These are phyloP conservation scores for Drosophila saltans DNA, from an alignment of 1,140 invertebrate genomes.

Conservation along the genomic window DNA sequence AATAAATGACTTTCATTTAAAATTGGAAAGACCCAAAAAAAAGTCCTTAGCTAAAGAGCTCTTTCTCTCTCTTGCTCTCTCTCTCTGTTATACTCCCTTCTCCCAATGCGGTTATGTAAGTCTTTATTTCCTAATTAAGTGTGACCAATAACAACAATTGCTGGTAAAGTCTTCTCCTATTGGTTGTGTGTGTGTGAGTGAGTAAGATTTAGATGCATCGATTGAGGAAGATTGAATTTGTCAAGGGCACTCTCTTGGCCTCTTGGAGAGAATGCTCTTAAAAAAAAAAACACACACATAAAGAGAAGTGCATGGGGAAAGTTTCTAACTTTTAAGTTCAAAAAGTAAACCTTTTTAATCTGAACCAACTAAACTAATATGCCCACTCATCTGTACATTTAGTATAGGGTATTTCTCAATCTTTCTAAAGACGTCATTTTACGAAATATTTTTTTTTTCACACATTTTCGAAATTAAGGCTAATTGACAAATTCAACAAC, in stretches of 20 bases:
- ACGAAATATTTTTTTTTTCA: not conserved
- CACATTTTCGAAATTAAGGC: conserved; percentile 5
- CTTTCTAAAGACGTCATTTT: not conserved
- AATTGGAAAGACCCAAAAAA: no score
- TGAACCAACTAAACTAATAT: no score
- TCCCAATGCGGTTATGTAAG: not conserved
- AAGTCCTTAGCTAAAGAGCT: no score
- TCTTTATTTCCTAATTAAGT: conserved; percentile 2
- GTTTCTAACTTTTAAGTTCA: no score
- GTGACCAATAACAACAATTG: conserved; percentile 10
- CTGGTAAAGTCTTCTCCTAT: not conserved
- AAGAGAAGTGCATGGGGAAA: no score
- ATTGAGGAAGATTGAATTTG: not conserved
- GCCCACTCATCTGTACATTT: not conserved
- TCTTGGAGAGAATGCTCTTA: no score
- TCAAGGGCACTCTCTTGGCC: not conserved
- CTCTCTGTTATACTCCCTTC: no score
- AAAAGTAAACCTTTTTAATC: no score
- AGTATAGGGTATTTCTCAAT: not conserved
- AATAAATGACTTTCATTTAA: no score
- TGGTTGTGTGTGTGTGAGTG: no score
- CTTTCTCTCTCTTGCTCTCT: no score
- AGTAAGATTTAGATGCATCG: not conserved
- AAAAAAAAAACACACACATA: no score
- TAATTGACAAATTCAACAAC: conserved; percentile 10